These are phyloP conservation scores for Parasteatoda lunata DNA, from an alignment of 2,888 invertebrate species.

Conservation along the genomic window DNA sequence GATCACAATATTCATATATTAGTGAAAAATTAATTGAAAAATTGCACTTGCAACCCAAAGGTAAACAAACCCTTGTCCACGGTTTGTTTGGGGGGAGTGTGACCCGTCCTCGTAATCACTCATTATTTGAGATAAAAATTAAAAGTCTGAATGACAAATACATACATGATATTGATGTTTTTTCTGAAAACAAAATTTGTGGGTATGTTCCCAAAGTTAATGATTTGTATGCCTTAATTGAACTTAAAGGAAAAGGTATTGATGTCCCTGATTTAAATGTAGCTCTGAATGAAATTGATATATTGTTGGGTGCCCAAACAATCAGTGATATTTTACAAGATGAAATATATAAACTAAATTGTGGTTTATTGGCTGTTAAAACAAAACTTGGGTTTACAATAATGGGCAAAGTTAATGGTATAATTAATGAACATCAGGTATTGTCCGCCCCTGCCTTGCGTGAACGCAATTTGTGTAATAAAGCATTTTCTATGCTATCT, in stretches of 20 bases:
- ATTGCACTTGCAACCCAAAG: no score
- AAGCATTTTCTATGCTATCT: not conserved
- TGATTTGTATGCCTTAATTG: not conserved
- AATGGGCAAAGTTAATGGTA: not conserved
- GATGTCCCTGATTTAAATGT: not conserved
- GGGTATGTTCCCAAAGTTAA: not conserved
- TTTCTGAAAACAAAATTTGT: not conserved
- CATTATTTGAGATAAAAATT: no score
- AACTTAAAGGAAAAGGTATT: not conserved
- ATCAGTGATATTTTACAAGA: not conserved
- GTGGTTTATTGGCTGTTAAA: not conserved
- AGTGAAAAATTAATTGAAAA: no score
- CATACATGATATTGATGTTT: not conserved
- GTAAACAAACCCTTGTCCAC: no score
- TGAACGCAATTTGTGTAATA: not conserved
- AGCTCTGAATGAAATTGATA: not conserved
- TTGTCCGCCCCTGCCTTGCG: not conserved
- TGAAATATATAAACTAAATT: not conserved
- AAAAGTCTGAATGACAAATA: no score
- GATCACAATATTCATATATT: no score
- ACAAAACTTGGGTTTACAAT: not conserved
- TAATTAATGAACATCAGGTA: not conserved
- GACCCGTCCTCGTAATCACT: no score
- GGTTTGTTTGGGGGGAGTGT: no score
- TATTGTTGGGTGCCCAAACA: not conserved